These are phyloP conservation scores for Serripes groenlandicus DNA, from an alignment of 2,888 invertebrate genomes.

Conservation along the genomic window DNA sequence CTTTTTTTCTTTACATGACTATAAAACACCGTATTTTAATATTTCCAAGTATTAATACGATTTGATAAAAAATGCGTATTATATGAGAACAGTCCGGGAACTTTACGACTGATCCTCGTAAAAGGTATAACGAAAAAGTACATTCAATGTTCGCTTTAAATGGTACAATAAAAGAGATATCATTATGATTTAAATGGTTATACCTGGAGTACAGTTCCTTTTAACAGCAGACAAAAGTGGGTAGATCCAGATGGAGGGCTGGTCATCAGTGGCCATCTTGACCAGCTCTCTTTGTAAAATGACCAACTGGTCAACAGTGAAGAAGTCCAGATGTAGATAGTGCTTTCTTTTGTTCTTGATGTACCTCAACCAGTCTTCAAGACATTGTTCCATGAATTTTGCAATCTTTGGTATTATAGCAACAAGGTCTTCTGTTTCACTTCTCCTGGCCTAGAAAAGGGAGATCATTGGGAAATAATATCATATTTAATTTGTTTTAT, in stretches of 20 bases:
- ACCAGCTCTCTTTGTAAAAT: slow-evolving; percentile 79
- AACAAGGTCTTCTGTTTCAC: slow-evolving; percentile 56
- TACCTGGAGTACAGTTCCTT: slow-evolving; percentile 61
- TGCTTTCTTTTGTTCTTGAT: slow-evolving; percentile 69
- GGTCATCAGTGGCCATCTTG: slow-evolving; percentile 61
- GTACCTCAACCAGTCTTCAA: slow-evolving; percentile 74
- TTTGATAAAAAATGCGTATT: too few species aligned
- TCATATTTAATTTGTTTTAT: too few species aligned
- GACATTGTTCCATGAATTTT: slow-evolving; percentile 75
- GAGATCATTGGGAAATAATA: too few species aligned
- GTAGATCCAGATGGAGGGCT: slow-evolving; percentile 63
- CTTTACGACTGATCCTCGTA: too few species aligned
- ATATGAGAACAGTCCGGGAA: too few species aligned
- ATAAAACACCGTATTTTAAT: too few species aligned
- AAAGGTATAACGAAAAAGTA: neutral
- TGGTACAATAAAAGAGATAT: neutral
- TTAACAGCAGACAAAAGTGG: slow-evolving; percentile 74
- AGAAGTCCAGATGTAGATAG: slow-evolving; percentile 77
- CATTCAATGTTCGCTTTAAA: neutral
- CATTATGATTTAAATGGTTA: neutral
- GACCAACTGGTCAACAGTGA: slow-evolving; percentile 81
- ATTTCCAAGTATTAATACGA: too few species aligned
- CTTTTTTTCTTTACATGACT: too few species aligned
- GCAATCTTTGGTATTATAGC: slow-evolving; percentile 72
- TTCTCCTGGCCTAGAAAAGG: slow-evolving; percentile 60